phyloP scores from a whole-genome alignment of 23 tunicate species.

The Phallusia fumigata region DNA sequence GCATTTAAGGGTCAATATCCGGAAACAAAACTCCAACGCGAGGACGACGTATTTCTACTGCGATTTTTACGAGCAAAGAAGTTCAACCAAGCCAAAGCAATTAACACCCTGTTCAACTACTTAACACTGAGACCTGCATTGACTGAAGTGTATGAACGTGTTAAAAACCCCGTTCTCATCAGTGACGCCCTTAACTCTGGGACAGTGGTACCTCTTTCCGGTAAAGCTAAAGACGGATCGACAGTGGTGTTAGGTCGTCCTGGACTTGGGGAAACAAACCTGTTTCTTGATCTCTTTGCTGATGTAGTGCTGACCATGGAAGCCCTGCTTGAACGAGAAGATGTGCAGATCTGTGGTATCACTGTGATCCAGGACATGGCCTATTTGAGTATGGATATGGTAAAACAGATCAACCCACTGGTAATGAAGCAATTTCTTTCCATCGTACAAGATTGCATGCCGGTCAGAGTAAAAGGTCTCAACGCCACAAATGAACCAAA shows the following conservation, averaged over 20 bases:
- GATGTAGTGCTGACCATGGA: conserved; percentile 30
- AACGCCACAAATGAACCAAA: conserved; percentile 73
- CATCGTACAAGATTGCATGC: conserved; percentile 77
- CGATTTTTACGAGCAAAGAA: conserved; percentile 63
- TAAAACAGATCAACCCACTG: conserved; percentile 68
- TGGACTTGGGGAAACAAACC: conserved; percentile 29
- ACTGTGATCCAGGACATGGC: conserved; percentile 76
- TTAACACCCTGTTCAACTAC: conserved; percentile 41
- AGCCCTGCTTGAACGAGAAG: conserved; percentile 26
- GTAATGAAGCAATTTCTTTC: conserved; percentile 38
- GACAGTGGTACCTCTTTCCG: background rate
- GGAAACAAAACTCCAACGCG: conserved; percentile 6
- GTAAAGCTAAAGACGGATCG: conserved; percentile 38
- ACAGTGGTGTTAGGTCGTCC: conserved; percentile 46
- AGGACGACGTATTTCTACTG: conserved; percentile 33
- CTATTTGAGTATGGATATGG: conserved; percentile 65
- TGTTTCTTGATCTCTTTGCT: conserved; percentile 40
- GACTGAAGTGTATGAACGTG: conserved; percentile 44
- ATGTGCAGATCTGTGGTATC: conserved; percentile 23
- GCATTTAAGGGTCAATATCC: conserved; percentile 5
- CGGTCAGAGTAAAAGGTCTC: conserved; percentile 63
- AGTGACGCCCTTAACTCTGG: conserved; percentile 19
- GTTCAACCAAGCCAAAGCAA: conserved; percentile 52
- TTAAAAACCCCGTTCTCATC: conserved; percentile 32
- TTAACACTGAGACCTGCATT: conserved; percentile 11